Evolutionary conservation across 2,113 vertebrate species (phyloP).

Genomic region (Campylomormyrus numenius): DNA sequence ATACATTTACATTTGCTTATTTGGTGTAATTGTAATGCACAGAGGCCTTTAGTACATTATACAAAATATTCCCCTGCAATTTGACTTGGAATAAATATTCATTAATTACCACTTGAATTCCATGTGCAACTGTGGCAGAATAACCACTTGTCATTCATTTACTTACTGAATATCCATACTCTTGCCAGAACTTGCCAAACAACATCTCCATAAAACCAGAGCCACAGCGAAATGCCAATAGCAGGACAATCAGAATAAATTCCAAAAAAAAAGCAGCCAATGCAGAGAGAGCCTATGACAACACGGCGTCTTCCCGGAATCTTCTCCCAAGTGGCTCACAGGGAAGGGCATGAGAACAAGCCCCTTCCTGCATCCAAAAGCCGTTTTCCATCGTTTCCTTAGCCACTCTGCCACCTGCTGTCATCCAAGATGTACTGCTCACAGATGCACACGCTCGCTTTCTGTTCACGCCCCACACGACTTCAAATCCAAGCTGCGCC

Average conservation of each 20-base stretch:
- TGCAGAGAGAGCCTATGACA: neutral
- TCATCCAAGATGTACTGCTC: neutral
- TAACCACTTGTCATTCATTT: neutral
- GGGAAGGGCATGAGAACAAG: neutral
- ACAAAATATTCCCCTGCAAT: neutral
- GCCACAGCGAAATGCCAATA: neutral
- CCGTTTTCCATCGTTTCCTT: neutral
- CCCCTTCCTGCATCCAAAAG: neutral
- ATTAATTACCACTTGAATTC: neutral
- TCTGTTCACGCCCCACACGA: neutral
- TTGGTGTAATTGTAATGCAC: neutral
- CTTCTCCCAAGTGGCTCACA: neutral
- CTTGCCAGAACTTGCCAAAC: neutral
- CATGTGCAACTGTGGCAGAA: neutral
- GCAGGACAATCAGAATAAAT: neutral
- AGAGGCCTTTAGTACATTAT: neutral
- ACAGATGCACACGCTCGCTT: neutral
- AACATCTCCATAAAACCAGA: neutral
- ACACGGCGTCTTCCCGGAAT: neutral
- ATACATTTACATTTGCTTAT: neutral
- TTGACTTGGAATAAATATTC: neutral
- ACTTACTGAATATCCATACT: neutral
- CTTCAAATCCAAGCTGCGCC: neutral
- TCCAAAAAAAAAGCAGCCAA: neutral
- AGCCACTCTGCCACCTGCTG: neutral